phyloP scores from a whole-genome alignment of 2,113 vertebrate species.

The Seriola rivoliana region DNA sequence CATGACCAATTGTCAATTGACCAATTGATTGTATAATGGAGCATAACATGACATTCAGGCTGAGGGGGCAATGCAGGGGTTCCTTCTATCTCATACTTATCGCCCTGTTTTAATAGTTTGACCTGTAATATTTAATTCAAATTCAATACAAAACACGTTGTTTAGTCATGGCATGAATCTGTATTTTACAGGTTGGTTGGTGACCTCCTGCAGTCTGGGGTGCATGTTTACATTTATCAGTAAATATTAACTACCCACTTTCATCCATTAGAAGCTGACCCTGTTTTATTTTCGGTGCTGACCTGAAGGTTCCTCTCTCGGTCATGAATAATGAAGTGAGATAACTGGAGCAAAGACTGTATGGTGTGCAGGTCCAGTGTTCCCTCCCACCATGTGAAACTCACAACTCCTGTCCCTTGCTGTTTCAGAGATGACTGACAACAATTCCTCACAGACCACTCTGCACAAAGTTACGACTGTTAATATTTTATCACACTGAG shows the following conservation, averaged over 20 bases:
- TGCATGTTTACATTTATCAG: not conserved
- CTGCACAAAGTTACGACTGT: conserved; percentile 19
- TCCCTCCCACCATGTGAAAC: conserved; percentile 16
- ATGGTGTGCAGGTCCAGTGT: not conserved
- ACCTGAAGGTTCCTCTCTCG: conserved; percentile 15
- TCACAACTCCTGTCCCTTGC: conserved; percentile 33
- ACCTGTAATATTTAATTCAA: too few species aligned
- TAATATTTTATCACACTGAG: conserved; percentile 61
- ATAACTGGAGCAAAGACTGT: not conserved
- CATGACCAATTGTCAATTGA: too few species aligned
- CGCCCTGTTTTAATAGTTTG: too few species aligned
- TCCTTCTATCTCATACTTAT: too few species aligned
- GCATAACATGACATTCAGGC: too few species aligned
- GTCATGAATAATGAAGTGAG: conserved; percentile 58
- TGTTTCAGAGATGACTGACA: conserved; percentile 58
- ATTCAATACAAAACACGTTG: too few species aligned
- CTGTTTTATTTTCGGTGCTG: conserved; percentile 9
- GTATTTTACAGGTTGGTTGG: too few species aligned
- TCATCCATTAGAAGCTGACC: conserved; percentile 3
- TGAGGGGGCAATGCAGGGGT: too few species aligned
- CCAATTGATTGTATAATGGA: too few species aligned
- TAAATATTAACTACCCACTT: conserved; percentile 5
- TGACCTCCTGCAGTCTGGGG: too few species aligned
- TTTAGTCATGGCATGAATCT: too few species aligned
- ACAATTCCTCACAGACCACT: conserved; percentile 34